Base-by-base conservation (phyloP, 1,140 invertebrate genomes). In the Panagrolaimus sp. region DNA sequence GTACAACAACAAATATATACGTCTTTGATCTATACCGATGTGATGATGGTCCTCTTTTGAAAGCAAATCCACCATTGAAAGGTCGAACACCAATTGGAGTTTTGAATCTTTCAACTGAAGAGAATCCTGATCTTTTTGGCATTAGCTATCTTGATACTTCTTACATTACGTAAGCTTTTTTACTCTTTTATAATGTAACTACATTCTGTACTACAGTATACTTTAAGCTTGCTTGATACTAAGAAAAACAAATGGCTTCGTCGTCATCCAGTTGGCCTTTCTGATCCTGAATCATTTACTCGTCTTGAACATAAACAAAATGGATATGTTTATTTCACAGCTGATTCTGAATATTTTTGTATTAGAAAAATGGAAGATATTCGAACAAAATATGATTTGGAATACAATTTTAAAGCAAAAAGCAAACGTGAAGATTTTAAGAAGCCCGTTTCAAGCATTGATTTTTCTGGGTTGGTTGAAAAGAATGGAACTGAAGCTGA, bases 141-240 rank as follows among this genome's bases (percentile, higher is more conserved):
- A 28, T 58, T 28, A 21, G 52, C 17, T 58, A 21, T 58, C 52
- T 58, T 17, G 52, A 58, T 28, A 21, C 21, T 58, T 12, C 15
- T 58, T 58, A 58, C 17, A 21, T 58, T 58, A 58, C 15, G 52
- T 58, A 58, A 52, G 48, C 45, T 48, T 48, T 48, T 48, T 48
- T 48, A 24, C 21, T 48, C 9, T 48, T 58, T 21, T 52, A 21
- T 52, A 21, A 0, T 21, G 8, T 24, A 1, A 58, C 17, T 58
- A 10, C 28, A 2, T 26, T 0, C 2, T n/a, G 0, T 24, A 26
- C 17, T 21, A 21, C 4, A 1, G 3, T 26, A n/a, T 28, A 2
- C 17, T 58, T 58, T 58, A 1, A 58, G 52, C 17, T 21, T 58
- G 1, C 17, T 58, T 1, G 52, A 58, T 14, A 58, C 52, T 21